A percentile compares a stretch with the other conserved stretches of the same genome.
These are phyloP conservation scores for Numenius phaeopus DNA, from an alignment of 2,797 vertebrate species.

Conservation along the genomic window DNA sequence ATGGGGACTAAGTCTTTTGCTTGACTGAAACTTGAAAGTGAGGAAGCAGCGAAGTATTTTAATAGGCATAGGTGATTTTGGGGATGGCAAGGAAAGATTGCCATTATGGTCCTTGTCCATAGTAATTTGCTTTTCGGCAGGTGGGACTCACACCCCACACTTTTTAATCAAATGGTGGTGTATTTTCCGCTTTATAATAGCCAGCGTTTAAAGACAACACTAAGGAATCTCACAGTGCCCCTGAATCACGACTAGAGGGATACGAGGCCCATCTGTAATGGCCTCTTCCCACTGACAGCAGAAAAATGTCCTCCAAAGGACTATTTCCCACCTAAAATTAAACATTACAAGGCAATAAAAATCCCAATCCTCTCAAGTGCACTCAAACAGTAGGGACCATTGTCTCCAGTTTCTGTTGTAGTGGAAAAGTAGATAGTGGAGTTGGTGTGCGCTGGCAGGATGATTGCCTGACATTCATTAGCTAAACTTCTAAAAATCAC, in stretches of 20 bases:
- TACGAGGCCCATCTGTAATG: not conserved
- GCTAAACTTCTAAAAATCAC: not conserved
- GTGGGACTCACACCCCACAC: not conserved
- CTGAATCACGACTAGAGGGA: not conserved
- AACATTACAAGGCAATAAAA: not conserved
- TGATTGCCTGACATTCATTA: not conserved
- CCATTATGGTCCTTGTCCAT: no score
- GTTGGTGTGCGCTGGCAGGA: not conserved
- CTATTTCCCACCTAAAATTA: not conserved
- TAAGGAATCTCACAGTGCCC: not conserved
- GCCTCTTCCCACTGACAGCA: not conserved
- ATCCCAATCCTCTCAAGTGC: not conserved
- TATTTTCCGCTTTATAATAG: not conserved
- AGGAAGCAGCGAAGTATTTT: not conserved
- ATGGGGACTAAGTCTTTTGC: not conserved
- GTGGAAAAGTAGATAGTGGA: not conserved
- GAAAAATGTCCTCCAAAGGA: not conserved
- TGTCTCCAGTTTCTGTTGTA: not conserved
- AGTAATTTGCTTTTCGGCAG: not conserved
- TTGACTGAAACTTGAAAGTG: not conserved
- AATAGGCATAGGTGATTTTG: not conserved
- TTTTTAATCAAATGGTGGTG: not conserved
- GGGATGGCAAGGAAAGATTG: not conserved
- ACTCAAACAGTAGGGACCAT: not conserved
- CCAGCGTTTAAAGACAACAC: not conserved